Base-by-base conservation (phyloP, 2,113 vertebrate species). In the Dipodomys spectabilis region DNA sequence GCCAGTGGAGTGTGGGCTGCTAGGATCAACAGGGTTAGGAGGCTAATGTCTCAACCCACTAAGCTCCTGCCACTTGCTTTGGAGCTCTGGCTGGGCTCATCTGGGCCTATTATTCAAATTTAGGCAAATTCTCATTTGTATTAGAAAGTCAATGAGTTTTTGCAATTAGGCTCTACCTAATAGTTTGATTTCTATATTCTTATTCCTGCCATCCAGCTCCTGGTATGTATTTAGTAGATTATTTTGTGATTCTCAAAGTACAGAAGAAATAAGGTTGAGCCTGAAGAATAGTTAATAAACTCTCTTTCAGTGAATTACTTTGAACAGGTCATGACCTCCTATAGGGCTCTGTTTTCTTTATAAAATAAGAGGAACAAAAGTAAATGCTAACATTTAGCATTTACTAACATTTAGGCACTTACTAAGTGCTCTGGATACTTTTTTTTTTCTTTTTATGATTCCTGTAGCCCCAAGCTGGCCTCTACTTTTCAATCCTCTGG, bases 251-350 rank as follows among this genome's bases (percentile, higher is more conserved):
- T 69, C 35, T 88, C 15, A 30, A 80, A 65, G 81, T 94, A 68
- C 2, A 92, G 71, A 93, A 92, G 69, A 18, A 82, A 60, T 82
- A 62, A 82, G 60, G 4, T 71, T 78, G 75, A 86, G 20, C 32
- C 44, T 88, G 7, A 65, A 92, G 62, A 32, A n/a, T 78, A 68
- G 18, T 92, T 71, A 93, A 67, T 93, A 82, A 89, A 90, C 62
- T 71, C 10, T 86, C 10, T 86, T 7, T 68, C 64, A 85, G 35
- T 73, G 32, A n/a, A 1, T 86, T 84, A 53, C 28, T 16, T 69
- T 82, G 49, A 90, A 39, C 4, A 88, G 86, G 19, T 82, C 44
- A 67, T 16, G 44, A 65, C 39, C 18, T 27, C 64, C 39, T 80
- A 3, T 44, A 65, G 45, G 6, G 32, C 18, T 93, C 67, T 84